Evolutionary conservation across 2,113 vertebrate species (phyloP).

Genomic region (Dicrurus megarhynchus): DNA sequence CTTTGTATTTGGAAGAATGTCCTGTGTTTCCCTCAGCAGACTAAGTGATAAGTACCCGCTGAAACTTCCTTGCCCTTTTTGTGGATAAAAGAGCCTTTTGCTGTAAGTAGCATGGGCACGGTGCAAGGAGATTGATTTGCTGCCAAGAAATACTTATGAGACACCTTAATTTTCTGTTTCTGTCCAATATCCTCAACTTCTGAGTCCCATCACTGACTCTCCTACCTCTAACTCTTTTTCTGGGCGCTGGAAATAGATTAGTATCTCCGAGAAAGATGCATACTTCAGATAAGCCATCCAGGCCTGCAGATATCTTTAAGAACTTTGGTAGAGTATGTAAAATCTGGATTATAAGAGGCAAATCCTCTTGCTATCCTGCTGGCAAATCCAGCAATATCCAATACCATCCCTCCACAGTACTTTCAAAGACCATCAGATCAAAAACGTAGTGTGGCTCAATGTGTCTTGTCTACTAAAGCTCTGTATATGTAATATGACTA

Average conservation of each 20-base stretch:
- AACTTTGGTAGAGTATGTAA: background rate
- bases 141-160: background rate
- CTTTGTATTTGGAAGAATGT: background rate
- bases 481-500: background rate
- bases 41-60: background rate
- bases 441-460: background rate
- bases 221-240: background rate
- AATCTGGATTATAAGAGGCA: background rate
- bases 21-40: background rate
- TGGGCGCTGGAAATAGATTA: background rate
- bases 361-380: background rate
- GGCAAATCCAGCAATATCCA: background rate
- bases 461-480: background rate
- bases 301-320: background rate
- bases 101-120: accelerated
- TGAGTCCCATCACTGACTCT: background rate
- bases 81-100: background rate
- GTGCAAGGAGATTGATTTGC: background rate
- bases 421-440: background rate
- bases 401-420: background rate
- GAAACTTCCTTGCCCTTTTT: background rate
- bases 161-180: background rate
- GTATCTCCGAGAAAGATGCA: background rate
- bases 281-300: background rate
- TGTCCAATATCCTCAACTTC: background rate